A percentile compares a stretch with the other conserved stretches of the same genome.
phyloP scores from a whole-genome alignment of 2,888 invertebrate species.

The Ectemnius lituratus region DNA sequence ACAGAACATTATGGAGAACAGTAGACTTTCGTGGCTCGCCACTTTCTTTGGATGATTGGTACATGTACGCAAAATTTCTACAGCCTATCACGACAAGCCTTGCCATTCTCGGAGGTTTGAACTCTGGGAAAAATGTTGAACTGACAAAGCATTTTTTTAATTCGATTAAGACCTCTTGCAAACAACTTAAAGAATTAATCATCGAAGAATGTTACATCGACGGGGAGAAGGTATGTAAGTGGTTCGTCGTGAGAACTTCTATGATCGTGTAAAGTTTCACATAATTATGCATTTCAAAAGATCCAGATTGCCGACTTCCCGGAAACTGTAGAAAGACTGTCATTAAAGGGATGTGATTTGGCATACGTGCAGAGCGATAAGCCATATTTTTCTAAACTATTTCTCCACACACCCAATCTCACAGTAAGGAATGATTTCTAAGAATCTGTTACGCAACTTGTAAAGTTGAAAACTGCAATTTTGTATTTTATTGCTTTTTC shows the following conservation, averaged over 20 bases:
- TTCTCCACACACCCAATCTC: conserved; percentile 78
- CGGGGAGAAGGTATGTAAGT: conserved; percentile 76
- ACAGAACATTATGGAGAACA: conserved; percentile 80
- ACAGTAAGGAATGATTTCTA: conserved; percentile 76
- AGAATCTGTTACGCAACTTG: not conserved
- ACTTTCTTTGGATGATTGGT: conserved; percentile 71
- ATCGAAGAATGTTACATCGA: conserved; percentile 80
- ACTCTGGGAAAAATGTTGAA: conserved; percentile 73
- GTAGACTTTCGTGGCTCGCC: conserved; percentile 78
- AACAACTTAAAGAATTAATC: conserved; percentile 76
- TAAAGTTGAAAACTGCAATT: conserved; percentile 21
- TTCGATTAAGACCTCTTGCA: conserved; percentile 74
- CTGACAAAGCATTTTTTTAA: conserved; percentile 72
- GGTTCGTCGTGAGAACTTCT: not conserved
- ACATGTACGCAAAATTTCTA: conserved; percentile 78
- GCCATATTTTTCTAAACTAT: conserved; percentile 80
- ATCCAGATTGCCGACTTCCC: conserved; percentile 84
- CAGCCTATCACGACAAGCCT: conserved; percentile 76
- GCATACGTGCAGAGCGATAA: conserved; percentile 77
- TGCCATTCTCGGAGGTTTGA: conserved; percentile 67
- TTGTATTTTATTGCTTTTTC: conserved; percentile 80
- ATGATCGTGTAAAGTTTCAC: conserved; percentile 8
- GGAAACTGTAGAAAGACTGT: conserved; percentile 81
- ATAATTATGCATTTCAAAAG: conserved; percentile 62
- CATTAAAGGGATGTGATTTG: conserved; percentile 80